These are phyloP conservation scores for Polia nebulosa DNA, from an alignment of 2,888 invertebrate species.

Conservation along the genomic window DNA sequence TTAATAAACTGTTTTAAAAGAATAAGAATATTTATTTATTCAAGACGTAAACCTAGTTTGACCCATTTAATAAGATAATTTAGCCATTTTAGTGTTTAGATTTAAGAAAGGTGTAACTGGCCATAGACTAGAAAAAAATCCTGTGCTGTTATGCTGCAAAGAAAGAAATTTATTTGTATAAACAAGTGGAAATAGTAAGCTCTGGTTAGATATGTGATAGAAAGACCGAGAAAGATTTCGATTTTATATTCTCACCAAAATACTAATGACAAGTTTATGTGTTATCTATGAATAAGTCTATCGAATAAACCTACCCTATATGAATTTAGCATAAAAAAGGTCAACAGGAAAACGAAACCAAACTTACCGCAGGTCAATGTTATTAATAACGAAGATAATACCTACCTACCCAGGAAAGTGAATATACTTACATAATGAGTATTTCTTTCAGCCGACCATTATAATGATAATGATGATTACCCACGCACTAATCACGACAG, in stretches of 20 bases:
- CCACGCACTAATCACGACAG: constrained; percentile 18
- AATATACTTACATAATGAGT: constrained; percentile 28
- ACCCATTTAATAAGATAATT: too few relatives aligned
- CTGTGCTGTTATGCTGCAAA: too few relatives aligned
- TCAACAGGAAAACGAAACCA: constrained; percentile 30
- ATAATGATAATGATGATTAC: constrained; percentile 55
- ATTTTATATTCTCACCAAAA: background rate
- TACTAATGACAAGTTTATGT: too few relatives aligned
- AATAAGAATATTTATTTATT: too few relatives aligned
- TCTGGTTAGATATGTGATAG: too few relatives aligned
- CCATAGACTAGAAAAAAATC: too few relatives aligned
- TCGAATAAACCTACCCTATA: background rate
- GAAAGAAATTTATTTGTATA: too few relatives aligned
- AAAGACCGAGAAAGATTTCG: background rate
- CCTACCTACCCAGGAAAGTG: constrained; percentile 12
- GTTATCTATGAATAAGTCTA: constrained; percentile 4
- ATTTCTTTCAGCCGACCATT: constrained; percentile 39
- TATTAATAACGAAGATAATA: constrained; percentile 40
- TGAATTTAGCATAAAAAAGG: background rate
- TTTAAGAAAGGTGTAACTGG: too few relatives aligned
- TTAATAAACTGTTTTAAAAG: too few relatives aligned
- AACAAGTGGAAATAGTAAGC: too few relatives aligned
- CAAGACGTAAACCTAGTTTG: too few relatives aligned
- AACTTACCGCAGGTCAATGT: constrained; percentile 8
- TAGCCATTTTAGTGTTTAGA: too few relatives aligned